phyloP scores from a whole-genome alignment of 2,113 vertebrate species.

The Solea senegalensis region DNA sequence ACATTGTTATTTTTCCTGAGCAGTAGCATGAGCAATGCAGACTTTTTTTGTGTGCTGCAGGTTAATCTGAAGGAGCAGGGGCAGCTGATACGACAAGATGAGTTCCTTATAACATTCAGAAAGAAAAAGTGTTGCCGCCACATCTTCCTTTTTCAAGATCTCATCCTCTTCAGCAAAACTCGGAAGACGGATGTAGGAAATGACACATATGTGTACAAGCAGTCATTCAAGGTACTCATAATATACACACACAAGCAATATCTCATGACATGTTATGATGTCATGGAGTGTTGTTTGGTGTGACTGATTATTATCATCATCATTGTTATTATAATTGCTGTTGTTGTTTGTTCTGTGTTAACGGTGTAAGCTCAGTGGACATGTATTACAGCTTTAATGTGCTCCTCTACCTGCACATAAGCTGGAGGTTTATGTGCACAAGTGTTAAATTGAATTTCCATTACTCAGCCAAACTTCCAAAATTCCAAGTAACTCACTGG shows the following conservation, averaged over 20 bases:
- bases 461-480: too few species aligned
- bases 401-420: too few species aligned
- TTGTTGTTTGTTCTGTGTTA: too few species aligned
- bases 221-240: constrained; percentile 82
- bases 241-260: neutral
- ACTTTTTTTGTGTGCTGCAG: constrained; percentile 50
- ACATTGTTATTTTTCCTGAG: neutral
- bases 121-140: constrained; percentile 82
- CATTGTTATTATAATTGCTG: too few species aligned
- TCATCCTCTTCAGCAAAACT: constrained; percentile 85
- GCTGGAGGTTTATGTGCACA: too few species aligned
- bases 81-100: constrained; percentile 81
- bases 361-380: too few species aligned
- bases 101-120: constrained; percentile 80
- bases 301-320: too few species aligned
- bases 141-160: constrained; percentile 84
- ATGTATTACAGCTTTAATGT: too few species aligned
- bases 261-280: too few species aligned
- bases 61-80: constrained; percentile 86
- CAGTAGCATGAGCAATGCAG: neutral
- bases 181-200: constrained; percentile 80
- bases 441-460: too few species aligned
- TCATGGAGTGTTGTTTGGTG: too few species aligned
- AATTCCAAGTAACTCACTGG: too few species aligned
- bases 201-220: constrained; percentile 83